These are phyloP conservation scores for Agonopterix heracliana DNA, from an alignment of 2,888 invertebrate genomes.

Conservation along the genomic window DNA sequence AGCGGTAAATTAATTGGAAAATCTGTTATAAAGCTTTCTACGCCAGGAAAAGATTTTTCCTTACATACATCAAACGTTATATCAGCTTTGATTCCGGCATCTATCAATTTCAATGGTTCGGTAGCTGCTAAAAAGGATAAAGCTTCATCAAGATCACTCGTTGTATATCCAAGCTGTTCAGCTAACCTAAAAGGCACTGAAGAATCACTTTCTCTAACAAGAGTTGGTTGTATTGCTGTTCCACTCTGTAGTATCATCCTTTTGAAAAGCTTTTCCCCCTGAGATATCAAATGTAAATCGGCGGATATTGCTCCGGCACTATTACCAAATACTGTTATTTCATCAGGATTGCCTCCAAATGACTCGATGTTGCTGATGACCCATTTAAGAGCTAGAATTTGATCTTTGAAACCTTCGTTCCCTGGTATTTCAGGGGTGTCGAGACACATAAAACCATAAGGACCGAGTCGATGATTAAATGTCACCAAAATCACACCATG, in stretches of 20 bases:
- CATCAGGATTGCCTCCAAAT: slow-evolving; percentile 42
- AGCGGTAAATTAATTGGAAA: slow-evolving; percentile 29
- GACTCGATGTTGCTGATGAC: slow-evolving; percentile 39
- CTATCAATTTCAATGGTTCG: slow-evolving; percentile 27
- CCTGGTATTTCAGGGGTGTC: slow-evolving; percentile 37
- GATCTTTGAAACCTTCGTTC: slow-evolving; percentile 54
- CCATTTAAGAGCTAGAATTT: slow-evolving; percentile 41
- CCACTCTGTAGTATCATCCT: slow-evolving; percentile 43
- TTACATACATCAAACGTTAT: slow-evolving; percentile 31
- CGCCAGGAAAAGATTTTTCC: slow-evolving; percentile 34
- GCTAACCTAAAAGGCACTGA: slow-evolving; percentile 32
- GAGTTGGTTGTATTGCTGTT: slow-evolving; percentile 25
- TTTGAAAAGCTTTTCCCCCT: slow-evolving; percentile 30
- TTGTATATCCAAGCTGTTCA: slow-evolving; percentile 25
- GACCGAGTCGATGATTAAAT: slow-evolving; percentile 41
- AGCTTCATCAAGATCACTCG: slow-evolving; percentile 25
- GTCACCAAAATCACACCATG: slow-evolving; percentile 43
- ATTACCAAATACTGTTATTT: slow-evolving; percentile 39
- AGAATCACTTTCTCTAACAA: slow-evolving; percentile 26
- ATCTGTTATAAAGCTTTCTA: slow-evolving; percentile 33
- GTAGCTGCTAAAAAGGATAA: slow-evolving; percentile 24
- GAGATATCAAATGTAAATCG: slow-evolving; percentile 37
- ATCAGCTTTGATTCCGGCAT: slow-evolving; percentile 19
- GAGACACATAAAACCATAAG: slow-evolving; percentile 52
- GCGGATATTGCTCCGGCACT: slow-evolving; percentile 42